Conservation (phyloP, 2,888 invertebrate genomes). For the Lithosia quadra region DNA sequence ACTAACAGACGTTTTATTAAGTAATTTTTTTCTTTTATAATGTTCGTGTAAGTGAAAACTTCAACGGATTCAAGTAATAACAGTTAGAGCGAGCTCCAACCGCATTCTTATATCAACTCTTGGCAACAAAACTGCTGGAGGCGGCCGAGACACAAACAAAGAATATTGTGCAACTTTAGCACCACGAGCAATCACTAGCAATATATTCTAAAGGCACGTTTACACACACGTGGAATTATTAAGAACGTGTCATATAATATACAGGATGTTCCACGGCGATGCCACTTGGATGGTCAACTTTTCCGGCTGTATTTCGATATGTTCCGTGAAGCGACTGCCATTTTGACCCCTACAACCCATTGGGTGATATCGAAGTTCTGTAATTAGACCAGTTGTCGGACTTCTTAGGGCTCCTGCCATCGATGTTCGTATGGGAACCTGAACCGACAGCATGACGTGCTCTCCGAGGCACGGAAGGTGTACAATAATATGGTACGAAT, state of each 20-base stretch:
- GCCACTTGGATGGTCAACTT: no score
- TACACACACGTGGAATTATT: background rate
- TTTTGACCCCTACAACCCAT: no score
- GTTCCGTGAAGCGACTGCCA: no score
- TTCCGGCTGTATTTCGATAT: no score
- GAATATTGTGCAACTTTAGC: conserved; percentile 42
- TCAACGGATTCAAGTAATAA: conserved; percentile 7
- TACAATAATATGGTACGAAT: no score
- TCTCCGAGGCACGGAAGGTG: no score
- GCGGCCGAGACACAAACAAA: conserved; percentile 33
- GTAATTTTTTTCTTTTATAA: background rate
- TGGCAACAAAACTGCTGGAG: conserved; percentile 29
- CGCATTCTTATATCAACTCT: conserved; percentile 15
- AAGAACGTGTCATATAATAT: background rate
- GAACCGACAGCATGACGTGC: no score
- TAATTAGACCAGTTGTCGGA: no score
- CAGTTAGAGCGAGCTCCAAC: conserved; percentile 11
- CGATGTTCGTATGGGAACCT: no score
- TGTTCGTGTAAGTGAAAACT: background rate
- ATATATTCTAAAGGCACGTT: conserved; percentile 25
- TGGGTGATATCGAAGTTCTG: no score
- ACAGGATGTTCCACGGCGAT: no score
- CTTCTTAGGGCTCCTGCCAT: no score
- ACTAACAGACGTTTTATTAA: background rate
- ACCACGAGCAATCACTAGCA: conserved; percentile 21